phyloP scores from a whole-genome alignment of 2,888 invertebrate species.

The Sinelater perroti region DNA sequence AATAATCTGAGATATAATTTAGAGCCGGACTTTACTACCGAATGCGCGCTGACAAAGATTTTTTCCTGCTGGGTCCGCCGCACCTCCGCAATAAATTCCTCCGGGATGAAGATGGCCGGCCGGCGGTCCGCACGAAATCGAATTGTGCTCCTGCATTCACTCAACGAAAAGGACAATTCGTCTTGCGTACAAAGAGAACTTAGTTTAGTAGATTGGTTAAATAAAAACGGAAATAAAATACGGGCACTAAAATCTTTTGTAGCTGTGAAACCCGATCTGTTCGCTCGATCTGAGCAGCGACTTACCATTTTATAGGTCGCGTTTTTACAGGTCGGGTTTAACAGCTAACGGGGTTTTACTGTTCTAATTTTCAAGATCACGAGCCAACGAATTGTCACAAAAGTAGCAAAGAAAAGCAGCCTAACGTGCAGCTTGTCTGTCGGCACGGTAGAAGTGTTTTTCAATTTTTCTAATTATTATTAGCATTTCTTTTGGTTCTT shows the following conservation, averaged over 20 bases:
- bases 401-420: slow-evolving; percentile 27
- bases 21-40: no score
- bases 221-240: slow-evolving; percentile 36
- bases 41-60: slow-evolving; percentile 19
- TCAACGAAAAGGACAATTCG: slow-evolving; percentile 22
- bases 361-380: slow-evolving; percentile 45
- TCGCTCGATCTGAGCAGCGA: slow-evolving; percentile 35
- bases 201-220: slow-evolving; percentile 31
- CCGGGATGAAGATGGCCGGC: slow-evolving; percentile 1
- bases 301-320: slow-evolving; percentile 40
- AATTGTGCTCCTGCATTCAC: slow-evolving; percentile 12
- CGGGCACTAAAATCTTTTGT: slow-evolving; percentile 35
- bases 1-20: no score
- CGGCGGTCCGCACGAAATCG: slow-evolving; percentile 15
- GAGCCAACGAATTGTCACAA: slow-evolving; percentile 43
- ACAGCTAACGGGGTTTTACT: slow-evolving; percentile 42
- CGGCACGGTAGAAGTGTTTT: no score
- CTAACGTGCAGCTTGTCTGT: slow-evolving; percentile 18
- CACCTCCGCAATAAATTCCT: slow-evolving; percentile 3
- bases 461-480: no score
- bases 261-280: slow-evolving; percentile 33
- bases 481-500: no score
- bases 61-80: neutral
- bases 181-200: slow-evolving; percentile 22
- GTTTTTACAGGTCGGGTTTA: slow-evolving; percentile 39